Evolutionary conservation across 64 coral and sea anemone genomes (phyloP).

Genomic region (Stylophora pistillata): DNA sequence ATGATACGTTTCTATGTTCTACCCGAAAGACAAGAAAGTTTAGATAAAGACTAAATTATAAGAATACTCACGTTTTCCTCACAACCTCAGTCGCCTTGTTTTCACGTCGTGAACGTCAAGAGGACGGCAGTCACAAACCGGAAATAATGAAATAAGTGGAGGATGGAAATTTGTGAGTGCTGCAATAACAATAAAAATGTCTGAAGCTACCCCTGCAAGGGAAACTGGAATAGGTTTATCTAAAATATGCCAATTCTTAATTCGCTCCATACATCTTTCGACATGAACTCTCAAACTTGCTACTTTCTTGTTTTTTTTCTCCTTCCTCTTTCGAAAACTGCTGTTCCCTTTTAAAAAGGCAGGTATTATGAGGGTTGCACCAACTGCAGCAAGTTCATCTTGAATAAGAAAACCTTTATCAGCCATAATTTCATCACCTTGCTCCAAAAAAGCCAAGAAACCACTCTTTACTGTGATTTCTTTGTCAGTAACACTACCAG

Average conservation of each 20-base stretch:
- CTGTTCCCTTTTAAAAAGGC: slow-evolving; percentile 52
- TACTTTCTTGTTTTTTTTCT: slow-evolving; percentile 60
- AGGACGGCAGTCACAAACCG: no score
- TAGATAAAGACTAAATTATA: no score
- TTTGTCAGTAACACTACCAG: slow-evolving; percentile 55
- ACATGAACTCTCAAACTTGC: slow-evolving; percentile 60
- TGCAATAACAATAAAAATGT: slow-evolving; percentile 58
- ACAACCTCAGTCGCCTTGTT: no score
- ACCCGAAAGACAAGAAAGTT: not conserved
- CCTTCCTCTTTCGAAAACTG: slow-evolving; percentile 65
- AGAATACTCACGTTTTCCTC: no score
- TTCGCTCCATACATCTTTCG: slow-evolving; percentile 65
- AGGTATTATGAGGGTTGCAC: slow-evolving; percentile 55
- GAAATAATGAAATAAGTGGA: slow-evolving; percentile 22
- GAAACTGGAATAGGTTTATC: slow-evolving; percentile 46
- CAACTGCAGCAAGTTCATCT: slow-evolving; percentile 63
- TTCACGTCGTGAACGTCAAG: no score
- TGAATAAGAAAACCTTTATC: slow-evolving; percentile 52
- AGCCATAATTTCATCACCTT: slow-evolving; percentile 24
- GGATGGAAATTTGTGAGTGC: slow-evolving; percentile 51
- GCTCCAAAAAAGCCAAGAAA: no score
- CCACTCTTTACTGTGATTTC: no score
- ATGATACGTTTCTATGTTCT: not conserved
- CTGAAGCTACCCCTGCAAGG: slow-evolving; percentile 34
- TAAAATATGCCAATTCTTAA: slow-evolving; percentile 71